Evolutionary conservation across 2,113 vertebrate species (phyloP).

Genomic region (Neolamprologus sp.): DNA sequence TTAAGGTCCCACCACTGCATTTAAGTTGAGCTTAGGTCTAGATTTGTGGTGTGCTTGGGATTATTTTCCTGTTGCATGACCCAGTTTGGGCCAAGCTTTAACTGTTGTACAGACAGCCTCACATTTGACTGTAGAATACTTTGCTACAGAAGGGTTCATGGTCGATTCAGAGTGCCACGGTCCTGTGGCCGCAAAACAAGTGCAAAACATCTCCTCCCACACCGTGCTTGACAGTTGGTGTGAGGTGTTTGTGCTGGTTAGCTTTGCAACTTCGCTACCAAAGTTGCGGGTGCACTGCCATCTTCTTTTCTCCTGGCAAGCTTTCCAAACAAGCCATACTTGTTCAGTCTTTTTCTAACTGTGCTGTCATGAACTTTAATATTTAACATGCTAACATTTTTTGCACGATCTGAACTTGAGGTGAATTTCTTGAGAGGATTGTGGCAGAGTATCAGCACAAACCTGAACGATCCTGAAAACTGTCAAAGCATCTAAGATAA

Average conservation of each 20-base stretch:
- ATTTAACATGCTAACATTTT: neutral
- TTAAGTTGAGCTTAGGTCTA: neutral
- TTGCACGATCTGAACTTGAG: neutral
- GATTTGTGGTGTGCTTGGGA: neutral
- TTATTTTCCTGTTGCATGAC: neutral
- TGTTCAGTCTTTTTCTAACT: neutral
- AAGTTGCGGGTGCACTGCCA: fast-evolving
- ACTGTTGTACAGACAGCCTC: neutral
- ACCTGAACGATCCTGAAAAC: neutral
- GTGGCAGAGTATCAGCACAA: neutral
- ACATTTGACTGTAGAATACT: neutral
- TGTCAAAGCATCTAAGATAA: neutral
- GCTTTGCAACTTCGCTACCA: neutral
- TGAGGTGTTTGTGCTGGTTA: neutral
- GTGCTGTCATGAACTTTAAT: neutral
- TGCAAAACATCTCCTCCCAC: neutral
- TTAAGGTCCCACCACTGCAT: fast-evolving
- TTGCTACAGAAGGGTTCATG: fast-evolving
- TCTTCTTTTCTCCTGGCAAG: neutral
- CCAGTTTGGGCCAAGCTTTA: neutral
- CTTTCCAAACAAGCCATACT: neutral
- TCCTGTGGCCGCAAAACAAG: neutral
- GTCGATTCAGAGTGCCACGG: neutral
- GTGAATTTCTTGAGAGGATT: neutral
- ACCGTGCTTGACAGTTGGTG: neutral